Evolutionary conservation across 2,113 vertebrate species (phyloP).

Genomic region (Protobothrops flavoviridis): DNA sequence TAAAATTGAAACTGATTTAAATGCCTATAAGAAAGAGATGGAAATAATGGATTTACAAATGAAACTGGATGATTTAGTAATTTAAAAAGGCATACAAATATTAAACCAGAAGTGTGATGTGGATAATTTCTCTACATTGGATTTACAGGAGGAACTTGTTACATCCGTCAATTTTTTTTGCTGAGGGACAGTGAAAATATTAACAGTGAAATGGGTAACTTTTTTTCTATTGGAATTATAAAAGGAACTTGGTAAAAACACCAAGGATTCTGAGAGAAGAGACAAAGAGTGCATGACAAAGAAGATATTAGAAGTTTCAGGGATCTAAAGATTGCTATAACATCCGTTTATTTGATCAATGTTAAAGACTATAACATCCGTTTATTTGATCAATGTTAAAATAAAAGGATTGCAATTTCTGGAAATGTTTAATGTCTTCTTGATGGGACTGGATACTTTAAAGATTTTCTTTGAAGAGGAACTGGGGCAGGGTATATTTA

Average conservation of each 20-base stretch:
- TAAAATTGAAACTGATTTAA: not conserved
- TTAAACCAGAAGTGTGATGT: not conserved
- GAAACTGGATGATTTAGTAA: not conserved
- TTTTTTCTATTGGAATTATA: not conserved
- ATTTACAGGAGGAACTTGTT: not conserved
- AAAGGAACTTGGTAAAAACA: not conserved
- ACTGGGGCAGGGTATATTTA: not conserved
- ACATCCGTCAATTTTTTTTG: not conserved
- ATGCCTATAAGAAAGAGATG: not conserved
- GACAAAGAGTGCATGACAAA: not conserved
- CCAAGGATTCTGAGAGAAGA: not conserved
- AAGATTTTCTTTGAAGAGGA: not conserved
- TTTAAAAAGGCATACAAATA: not conserved
- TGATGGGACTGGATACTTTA: not conserved
- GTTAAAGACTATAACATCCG: not conserved
- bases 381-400: not conserved
- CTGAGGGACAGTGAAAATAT: not conserved
- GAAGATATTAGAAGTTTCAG: not conserved
- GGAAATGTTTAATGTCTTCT: not conserved
- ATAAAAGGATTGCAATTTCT: not conserved
- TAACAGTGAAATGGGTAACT: not conserved
- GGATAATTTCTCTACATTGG: not conserved
- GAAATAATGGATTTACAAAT: not conserved
- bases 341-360: too few species aligned
- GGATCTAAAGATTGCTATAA: not conserved